These are phyloP conservation scores for Meloe dianella DNA, from an alignment of 2,888 invertebrate genomes.

Conservation along the genomic window DNA sequence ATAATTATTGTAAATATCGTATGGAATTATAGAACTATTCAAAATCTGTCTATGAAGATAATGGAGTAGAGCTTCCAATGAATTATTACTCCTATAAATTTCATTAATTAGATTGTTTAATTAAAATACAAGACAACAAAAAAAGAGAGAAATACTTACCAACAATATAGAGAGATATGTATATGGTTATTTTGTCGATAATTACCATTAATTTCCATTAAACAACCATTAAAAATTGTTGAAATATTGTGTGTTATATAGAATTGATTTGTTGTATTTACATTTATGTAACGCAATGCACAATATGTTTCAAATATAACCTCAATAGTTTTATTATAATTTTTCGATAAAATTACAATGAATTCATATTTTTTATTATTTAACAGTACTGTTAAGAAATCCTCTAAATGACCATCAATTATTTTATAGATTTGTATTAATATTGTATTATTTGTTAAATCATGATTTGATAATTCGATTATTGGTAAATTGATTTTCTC, in stretches of 20 bases:
- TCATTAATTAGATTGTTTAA: neutral
- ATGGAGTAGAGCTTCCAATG: conserved; percentile 58
- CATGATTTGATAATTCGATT: conserved; percentile 30
- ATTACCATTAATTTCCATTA: conserved; percentile 38
- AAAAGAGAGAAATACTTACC: conserved; percentile 16
- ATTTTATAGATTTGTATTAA: conserved; percentile 29
- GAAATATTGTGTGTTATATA: conserved; percentile 42
- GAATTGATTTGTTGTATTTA: conserved; percentile 34
- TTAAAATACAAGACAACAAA: no score
- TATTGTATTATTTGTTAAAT: conserved; percentile 23
- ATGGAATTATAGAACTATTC: conserved; percentile 45
- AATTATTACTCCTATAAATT: conserved; percentile 57
- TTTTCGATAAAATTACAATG: conserved; percentile 38
- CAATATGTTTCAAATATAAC: conserved; percentile 49
- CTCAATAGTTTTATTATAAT: conserved; percentile 37
- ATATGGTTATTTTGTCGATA: conserved; percentile 5
- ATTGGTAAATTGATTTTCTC: conserved; percentile 25
- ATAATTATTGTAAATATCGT: neutral
- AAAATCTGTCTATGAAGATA: conserved; percentile 59
- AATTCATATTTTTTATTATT: conserved; percentile 39
- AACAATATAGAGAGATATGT: neutral
- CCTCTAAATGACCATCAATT: conserved; percentile 35
- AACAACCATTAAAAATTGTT: conserved; percentile 39
- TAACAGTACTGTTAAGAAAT: conserved; percentile 38
- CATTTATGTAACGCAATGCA: conserved; percentile 38